Evolutionary conservation across 2,797 vertebrate species (phyloP).

Genomic region (Lagorchestes hirsutus): DNA sequence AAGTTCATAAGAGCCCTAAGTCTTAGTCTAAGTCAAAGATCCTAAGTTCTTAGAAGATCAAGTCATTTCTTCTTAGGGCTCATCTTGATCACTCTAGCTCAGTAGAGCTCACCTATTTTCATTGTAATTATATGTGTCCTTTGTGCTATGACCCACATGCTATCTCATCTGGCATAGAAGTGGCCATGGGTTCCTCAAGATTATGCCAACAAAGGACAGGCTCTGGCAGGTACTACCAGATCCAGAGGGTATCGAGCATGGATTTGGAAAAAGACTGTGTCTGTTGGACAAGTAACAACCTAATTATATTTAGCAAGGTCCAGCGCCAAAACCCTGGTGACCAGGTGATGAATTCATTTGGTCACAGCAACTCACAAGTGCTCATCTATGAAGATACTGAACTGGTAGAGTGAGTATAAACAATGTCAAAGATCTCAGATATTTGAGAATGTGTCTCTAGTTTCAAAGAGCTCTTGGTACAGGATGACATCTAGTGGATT

Average conservation of each 20-base stretch:
- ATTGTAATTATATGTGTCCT: not conserved
- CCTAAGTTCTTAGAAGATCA: not conserved
- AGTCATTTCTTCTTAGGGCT: too few species aligned
- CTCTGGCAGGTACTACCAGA: not conserved
- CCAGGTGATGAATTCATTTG: not conserved
- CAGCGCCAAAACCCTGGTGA: not conserved
- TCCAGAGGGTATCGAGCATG: not conserved
- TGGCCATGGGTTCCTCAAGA: not conserved
- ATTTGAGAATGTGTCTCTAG: not conserved
- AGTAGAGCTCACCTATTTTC: not conserved
- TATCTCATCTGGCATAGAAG: not conserved
- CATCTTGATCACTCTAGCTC: not conserved
- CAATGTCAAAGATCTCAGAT: not conserved
- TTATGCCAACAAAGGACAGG: not conserved
- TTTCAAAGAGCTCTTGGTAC: conserved; percentile 10
- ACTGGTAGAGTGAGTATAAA: not conserved
- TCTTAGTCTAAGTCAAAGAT: not conserved
- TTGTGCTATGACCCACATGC: not conserved
- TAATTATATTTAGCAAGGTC: not conserved
- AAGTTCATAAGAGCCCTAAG: not conserved
- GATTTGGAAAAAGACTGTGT: not conserved
- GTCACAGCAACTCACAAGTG: not conserved
- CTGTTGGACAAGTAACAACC: not conserved
- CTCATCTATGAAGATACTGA: not conserved
- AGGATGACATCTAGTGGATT: conserved; percentile 62